Percentiles rank a stretch among this genome's conserved stretches.
Conservation (phyloP, 2,888 invertebrate species). For the Thyatira batis region DNA sequence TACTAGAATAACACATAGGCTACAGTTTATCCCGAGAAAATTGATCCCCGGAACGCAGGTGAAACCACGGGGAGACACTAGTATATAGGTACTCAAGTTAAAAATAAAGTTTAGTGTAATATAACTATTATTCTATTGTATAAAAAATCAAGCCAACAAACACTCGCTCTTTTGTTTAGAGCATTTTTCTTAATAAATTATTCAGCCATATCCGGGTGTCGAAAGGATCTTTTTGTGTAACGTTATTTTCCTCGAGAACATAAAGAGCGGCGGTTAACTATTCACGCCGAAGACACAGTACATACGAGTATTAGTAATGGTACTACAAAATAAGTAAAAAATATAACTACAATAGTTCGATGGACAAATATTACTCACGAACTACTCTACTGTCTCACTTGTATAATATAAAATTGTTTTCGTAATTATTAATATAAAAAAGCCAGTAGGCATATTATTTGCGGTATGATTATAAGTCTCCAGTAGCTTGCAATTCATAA, state of each 20-base stretch:
- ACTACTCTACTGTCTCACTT: no score
- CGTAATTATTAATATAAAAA: no score
- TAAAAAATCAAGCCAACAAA: constrained; percentile 37
- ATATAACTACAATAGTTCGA: neutral
- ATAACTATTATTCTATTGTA: constrained; percentile 11
- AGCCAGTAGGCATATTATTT: no score
- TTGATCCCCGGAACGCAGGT: no score
- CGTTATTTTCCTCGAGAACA: constrained; percentile 49
- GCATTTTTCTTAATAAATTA: constrained; percentile 60
- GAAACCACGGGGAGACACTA: neutral
- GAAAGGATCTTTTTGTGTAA: constrained; percentile 53
- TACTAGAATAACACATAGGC: no score
- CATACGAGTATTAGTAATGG: neutral
- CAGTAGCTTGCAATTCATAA: no score
- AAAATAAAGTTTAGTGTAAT: neutral
- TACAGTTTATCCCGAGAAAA: no score
- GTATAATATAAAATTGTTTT: no score
- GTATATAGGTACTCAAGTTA: neutral
- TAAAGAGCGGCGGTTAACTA: constrained; percentile 21
- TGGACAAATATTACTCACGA: no score
- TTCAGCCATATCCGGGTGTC: constrained; percentile 55
- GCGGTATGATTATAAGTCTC: no score
- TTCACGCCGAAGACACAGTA: constrained; percentile 11
- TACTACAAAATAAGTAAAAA: neutral
- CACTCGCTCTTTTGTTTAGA: constrained; percentile 46